Base-by-base conservation (phyloP, 2,888 invertebrate genomes). In the Prosopocoilus inquinatus region DNA sequence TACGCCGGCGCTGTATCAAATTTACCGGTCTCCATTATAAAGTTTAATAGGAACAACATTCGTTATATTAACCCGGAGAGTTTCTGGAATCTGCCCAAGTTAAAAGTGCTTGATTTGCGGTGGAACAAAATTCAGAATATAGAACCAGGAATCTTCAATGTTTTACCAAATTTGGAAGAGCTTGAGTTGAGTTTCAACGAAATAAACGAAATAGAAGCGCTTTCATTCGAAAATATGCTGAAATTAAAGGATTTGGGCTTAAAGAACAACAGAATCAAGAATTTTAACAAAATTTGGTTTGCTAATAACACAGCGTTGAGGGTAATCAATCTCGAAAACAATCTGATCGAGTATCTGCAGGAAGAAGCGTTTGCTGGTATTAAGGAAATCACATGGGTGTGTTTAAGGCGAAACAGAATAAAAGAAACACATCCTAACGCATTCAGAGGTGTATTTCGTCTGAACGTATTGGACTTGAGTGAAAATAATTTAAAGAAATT, bases 91-190 rank as follows among this genome's bases (percentile, higher is more conserved):
- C 20, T 60, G 53, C 33, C 33, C 7, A 48, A 57, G n/a, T 43
- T 60, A 35, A 41, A 46, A 20, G 53, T 16, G 2, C 20, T 60
- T 12, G 50, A 52, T 33, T 47, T 60, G 8, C 45, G 20, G 3
- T 28, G 43, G 11, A 60, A 60, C 34, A 44, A 13, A 12, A 52
- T 60, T 8, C 50, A 45, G 9, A 49, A 48, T 45, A 47, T 60
- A 13, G 50, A 47, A 41, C 45, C 44, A 5, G 57, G 41, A 4
- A 11, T 55, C 8, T 60, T 60, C 13, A 34, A 36, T 7, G 46
- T 57, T 15, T 13, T 60, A 20, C 55, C 52, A 9, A 50, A 55
- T 16, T 13, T 60, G 44, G 44, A 50, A 38, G 47, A 55, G 9
- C 34, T 60, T 3, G 36, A 33, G 33, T 41, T 60, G 28, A 51